Conservation (phyloP, 2,888 invertebrate species). For the Volucella inanis region DNA sequence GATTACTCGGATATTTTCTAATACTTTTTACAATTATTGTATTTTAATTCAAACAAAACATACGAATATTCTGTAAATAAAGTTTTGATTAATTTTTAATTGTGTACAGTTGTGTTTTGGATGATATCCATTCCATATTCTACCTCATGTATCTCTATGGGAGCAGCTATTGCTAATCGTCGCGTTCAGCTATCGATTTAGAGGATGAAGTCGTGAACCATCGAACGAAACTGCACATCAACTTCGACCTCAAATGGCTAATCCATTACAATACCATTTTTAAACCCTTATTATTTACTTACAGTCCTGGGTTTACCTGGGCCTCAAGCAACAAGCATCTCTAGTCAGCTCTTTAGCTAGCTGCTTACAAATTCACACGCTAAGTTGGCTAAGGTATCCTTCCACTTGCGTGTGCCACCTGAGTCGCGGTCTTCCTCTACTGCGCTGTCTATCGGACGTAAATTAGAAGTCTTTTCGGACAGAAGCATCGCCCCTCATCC, state of each 20-base stretch:
- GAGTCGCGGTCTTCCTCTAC: no score
- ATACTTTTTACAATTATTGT: slow-evolving; percentile 27
- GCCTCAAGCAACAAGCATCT: no score
- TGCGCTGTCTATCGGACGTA: no score
- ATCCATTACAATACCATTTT: background rate
- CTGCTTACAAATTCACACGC: no score
- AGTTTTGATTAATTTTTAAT: background rate
- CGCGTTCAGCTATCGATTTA: background rate
- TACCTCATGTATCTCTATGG: background rate
- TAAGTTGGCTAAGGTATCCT: no score
- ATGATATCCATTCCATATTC: background rate
- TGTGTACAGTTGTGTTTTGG: background rate
- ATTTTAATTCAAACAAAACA: slow-evolving; percentile 11
- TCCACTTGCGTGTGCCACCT: no score
- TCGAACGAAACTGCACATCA: background rate
- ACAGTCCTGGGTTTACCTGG: no score
- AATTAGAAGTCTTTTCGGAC: no score
- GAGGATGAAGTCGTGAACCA: background rate
- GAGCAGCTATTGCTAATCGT: background rate
- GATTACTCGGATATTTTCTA: slow-evolving; percentile 25
- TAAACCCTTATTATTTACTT: no score
- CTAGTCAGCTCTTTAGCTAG: no score
- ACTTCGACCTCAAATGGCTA: background rate
- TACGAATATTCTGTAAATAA: background rate
- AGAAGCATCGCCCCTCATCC: no score